Evolutionary conservation across 1,140 invertebrate species (phyloP), one percentile per base, ranked within the genome.

Genomic region (Tribolium castaneum): DNA sequence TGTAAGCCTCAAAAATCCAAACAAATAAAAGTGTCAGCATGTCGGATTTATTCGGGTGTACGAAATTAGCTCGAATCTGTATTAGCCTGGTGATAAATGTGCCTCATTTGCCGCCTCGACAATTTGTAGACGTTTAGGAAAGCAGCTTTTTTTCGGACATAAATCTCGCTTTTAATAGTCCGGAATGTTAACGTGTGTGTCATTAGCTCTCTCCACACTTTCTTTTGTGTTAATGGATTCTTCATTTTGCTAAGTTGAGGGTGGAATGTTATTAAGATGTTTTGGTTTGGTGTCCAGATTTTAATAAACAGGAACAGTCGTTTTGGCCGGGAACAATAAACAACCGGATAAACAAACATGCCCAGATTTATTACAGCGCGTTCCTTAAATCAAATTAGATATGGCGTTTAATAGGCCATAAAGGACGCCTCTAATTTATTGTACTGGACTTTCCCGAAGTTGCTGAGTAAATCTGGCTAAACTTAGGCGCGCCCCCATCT

Each of bases 51-150:
- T 83, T 81, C 80, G 78, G 76, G 81, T 77, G 50, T 73, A 81
- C 81, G 78, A 86, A 85, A 84, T 85, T 84, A 85, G 82, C 81
- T 85, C 78, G 79, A 83, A 84, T 77, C 75, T 83, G 84, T 85
- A 85, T 86, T 84, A 86, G 83, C 71, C 70, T 77, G 77, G 78
- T 85, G 84, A 86, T 85, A 84, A 85, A 86, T 85, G 84, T 62
- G 39, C 51, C 85, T 86, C 84, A 86, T 86, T 86, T 86, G 85
- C 85, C 82, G 85, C 79, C 83, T 84, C 84, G 84, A 85, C 85
- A 85, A 86, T 86, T 86, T 86, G 85, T 86, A 86, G 84, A 86
- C 84, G 81, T 85, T 86, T 86, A 85, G 84, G 82, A 85, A 81
- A 83, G 82, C 79, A 77, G 80, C 81, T 82, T 83, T 84, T 66